Evolutionary conservation across 2,113 vertebrate genomes (phyloP), one percentile per base, ranked within the genome.

Genomic region (Spermophilus dauricus): DNA sequence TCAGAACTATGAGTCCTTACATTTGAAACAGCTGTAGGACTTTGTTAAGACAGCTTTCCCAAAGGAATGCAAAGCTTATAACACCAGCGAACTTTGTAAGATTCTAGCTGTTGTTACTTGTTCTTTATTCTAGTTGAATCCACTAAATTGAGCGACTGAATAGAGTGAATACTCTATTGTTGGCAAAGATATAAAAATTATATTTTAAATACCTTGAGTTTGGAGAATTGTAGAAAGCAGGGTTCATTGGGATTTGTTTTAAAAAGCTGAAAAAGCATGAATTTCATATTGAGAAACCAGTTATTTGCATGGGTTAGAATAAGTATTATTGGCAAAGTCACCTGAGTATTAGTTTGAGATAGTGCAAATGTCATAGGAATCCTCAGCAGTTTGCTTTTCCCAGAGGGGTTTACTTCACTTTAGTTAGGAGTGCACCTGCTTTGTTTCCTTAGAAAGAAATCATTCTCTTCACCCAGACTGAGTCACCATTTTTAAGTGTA

Each of bases 121-220:
- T 65, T 92, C 73, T 56, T 56, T 67, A 48, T 61, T 90, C 24
- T 37, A 8, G 34, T 72, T 92, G 26, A 82, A n/a, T 89, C 51
- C 94, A 32, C 48, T 9, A 86, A 85, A 77, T 86, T 85, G 72
- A 76, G 42, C 45, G 72, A n/a, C 9, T 51, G 22, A 48, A 80
- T 34, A 67, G 2, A 51, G 30, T 65, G 53, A 93, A 42, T 58
- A 82, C 34, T 96, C n/a, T 73, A n/a, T 82, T 88, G 16, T 86
- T 93, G 86, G 75, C 32, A 96, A 91, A 91, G 65, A 63, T 8
- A 75, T 5, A 67, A 1, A 56, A 83, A 80, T 58, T 80, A 3
- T 37, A 67, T 89, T 88, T 63, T 42, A 91, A 93, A 78, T 81
- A 83, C 39, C 81, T 91, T 67, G 28, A 67, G 94, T 69, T 77